phyloP scores from a whole-genome alignment of 1,140 invertebrate species.

The Trichonephila clavipes region DNA sequence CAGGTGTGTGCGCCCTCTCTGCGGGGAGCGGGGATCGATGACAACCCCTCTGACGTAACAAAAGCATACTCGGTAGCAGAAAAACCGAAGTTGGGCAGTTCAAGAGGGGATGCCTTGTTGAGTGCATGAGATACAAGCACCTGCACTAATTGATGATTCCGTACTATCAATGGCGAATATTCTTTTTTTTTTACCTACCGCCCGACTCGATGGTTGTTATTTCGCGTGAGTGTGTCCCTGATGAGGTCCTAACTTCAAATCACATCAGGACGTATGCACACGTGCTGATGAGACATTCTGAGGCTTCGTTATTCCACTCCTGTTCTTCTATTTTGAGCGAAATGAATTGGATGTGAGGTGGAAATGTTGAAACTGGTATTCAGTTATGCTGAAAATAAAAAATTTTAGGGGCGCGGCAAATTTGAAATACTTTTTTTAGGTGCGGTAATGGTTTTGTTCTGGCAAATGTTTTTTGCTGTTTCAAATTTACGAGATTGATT shows the following conservation, averaged over 20 bases:
- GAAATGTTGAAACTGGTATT: background rate
- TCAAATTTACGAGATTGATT: no score
- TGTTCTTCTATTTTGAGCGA: background rate
- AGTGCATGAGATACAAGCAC: background rate
- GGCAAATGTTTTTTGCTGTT: no score
- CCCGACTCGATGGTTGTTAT: background rate
- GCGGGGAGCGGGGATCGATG: slow-evolving; percentile 51
- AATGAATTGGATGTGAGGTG: background rate
- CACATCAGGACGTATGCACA: background rate
- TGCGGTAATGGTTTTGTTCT: no score
- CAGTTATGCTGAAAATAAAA: no score
- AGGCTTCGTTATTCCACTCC: background rate
- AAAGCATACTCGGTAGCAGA: slow-evolving; percentile 37
- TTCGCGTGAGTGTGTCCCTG: slow-evolving; percentile 7
- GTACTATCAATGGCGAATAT: slow-evolving; percentile 13
- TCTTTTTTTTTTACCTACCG: background rate
- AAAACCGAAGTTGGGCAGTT: slow-evolving; percentile 28
- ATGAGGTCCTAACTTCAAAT: background rate
- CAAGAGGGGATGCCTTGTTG: background rate
- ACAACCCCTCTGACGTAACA: slow-evolving; percentile 52
- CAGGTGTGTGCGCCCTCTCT: slow-evolving; percentile 39
- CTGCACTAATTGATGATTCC: slow-evolving; percentile 58
- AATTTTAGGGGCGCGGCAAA: no score
- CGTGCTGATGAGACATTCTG: background rate
- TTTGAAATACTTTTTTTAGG: no score